Evolutionary conservation across 1,140 invertebrate genomes (phyloP).

Genomic region (Lithobius niger): DNA sequence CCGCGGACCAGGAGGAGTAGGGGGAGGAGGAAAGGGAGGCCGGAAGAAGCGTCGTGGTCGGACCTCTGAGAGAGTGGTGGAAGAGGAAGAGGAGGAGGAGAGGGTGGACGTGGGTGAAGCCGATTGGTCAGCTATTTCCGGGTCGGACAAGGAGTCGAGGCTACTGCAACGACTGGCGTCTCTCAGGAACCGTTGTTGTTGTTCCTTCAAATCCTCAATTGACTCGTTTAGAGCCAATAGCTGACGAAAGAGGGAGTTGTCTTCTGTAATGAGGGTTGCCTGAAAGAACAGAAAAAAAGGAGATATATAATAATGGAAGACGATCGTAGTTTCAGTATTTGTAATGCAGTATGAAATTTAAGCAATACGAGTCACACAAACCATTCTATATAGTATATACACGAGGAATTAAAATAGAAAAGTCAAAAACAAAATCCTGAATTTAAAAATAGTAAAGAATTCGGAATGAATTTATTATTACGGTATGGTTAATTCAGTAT

Average conservation of each 20-base stretch:
- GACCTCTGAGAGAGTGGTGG: background rate
- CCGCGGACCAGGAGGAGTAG: background rate
- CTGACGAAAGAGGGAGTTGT: constrained; percentile 26
- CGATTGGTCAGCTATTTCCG: background rate
- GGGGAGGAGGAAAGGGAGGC: background rate
- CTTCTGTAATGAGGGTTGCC: constrained; percentile 24
- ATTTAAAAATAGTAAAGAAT: no score
- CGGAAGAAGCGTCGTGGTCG: background rate
- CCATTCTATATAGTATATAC: no score
- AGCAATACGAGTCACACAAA: no score
- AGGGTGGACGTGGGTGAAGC: constrained; percentile 5
- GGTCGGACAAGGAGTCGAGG: constrained; percentile 1
- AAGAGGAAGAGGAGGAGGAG: background rate
- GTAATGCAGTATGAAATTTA: no score
- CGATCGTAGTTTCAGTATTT: no score
- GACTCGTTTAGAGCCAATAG: constrained; percentile 23
- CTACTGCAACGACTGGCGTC: background rate
- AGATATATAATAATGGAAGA: no score
- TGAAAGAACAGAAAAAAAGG: constrained; percentile 14
- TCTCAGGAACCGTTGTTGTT: background rate
- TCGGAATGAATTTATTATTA: no score
- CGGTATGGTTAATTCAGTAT: no score
- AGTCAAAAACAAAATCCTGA: no score
- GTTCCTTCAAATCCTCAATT: constrained; percentile 20
- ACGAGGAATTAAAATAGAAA: no score